These are phyloP conservation scores for Cherax destructor DNA, from an alignment of 1,140 invertebrate species.

Conservation along the genomic window DNA sequence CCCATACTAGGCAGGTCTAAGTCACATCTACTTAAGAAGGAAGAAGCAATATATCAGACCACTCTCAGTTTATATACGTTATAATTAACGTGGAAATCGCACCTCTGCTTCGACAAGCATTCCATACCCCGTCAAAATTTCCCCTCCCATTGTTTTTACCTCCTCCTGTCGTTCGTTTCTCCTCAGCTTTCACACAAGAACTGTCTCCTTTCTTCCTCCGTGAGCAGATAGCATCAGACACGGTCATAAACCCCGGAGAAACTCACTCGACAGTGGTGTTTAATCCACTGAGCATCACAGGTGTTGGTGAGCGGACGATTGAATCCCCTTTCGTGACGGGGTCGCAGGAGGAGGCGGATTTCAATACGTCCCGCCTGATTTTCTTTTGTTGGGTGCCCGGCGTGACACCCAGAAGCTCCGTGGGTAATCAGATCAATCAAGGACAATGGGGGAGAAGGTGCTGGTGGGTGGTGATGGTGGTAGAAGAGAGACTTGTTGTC, in stretches of 20 bases:
- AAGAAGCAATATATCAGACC: too few relatives aligned
- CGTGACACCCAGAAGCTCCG: not conserved
- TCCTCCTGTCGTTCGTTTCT: too few relatives aligned
- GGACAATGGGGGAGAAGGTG: not conserved
- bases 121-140: too few relatives aligned
- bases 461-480: not conserved
- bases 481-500: not conserved
- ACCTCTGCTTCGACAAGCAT: too few relatives aligned
- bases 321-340: slow-evolving; percentile 8
- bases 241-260: not conserved
- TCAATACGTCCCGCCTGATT: slow-evolving; percentile 1
- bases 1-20: too few relatives aligned
- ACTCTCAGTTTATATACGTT: too few relatives aligned
- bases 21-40: too few relatives aligned
- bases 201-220: too few relatives aligned
- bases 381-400: slow-evolving; percentile 20
- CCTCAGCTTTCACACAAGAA: too few relatives aligned
- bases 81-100: too few relatives aligned
- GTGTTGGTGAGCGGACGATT: not conserved
- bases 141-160: too few relatives aligned
- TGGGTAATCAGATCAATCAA: slow-evolving; percentile 19
- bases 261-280: not conserved
- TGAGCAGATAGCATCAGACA: too few relatives aligned
- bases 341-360: slow-evolving; percentile 2
- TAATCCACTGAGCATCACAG: not conserved